These are phyloP conservation scores for Sus cebifrons DNA, from an alignment of 2,797 vertebrate genomes.

Conservation along the genomic window DNA sequence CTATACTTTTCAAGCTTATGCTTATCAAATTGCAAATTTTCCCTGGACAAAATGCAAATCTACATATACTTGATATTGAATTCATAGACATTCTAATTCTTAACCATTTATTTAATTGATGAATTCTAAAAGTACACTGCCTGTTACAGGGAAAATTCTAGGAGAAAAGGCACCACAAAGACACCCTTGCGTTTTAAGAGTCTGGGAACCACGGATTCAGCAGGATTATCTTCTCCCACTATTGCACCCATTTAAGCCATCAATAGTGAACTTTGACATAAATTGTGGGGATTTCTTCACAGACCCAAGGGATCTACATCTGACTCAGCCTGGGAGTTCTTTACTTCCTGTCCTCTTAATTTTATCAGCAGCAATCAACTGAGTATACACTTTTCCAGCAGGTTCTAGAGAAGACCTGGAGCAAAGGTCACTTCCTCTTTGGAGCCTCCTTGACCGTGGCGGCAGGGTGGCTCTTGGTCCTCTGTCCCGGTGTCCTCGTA, in stretches of 20 bases:
- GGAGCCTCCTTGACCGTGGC: background rate
- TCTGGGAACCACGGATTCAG: constrained; percentile 16
- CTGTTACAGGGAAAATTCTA: background rate
- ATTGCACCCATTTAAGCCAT: background rate
- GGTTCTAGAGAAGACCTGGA: background rate
- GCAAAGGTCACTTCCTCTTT: constrained; percentile 66
- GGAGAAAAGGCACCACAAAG: background rate
- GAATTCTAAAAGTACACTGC: background rate
- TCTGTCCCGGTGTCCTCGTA: background rate
- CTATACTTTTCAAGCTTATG: constrained; percentile 7
- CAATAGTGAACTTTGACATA: constrained; percentile 65
- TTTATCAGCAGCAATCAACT: constrained; percentile 62
- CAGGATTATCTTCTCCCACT: background rate
- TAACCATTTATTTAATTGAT: background rate
- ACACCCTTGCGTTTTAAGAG: background rate
- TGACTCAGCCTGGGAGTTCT: constrained; percentile 57
- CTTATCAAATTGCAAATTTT: constrained; percentile 28
- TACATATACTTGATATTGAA: background rate
- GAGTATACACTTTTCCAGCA: background rate
- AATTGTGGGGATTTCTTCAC: background rate
- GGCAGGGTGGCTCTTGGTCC: background rate
- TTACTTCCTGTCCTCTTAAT: background rate
- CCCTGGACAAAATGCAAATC: background rate
- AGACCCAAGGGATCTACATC: background rate
- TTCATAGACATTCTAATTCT: background rate